phyloP scores from a whole-genome alignment of 2,113 vertebrate genomes.

The Alouatta palliata region DNA sequence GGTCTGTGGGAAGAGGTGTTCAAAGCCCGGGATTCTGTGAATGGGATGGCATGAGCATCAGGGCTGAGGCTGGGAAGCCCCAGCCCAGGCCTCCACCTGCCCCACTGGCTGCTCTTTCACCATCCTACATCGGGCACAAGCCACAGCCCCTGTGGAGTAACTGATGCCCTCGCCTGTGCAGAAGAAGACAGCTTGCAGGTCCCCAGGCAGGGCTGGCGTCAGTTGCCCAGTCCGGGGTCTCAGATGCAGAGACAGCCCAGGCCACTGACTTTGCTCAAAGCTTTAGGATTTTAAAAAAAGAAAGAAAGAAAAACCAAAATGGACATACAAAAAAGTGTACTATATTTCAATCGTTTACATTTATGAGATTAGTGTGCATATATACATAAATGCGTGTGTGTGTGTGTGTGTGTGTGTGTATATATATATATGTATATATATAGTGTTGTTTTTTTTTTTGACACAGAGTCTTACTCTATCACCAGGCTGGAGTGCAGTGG shows the following conservation, averaged over 20 bases:
- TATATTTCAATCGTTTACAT: not conserved
- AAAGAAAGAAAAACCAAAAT: not conserved
- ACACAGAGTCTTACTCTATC: no score
- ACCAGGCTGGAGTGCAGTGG: no score
- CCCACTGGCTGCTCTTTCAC: not conserved
- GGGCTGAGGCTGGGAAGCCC: not conserved
- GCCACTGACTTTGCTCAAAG: not conserved
- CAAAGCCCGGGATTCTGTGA: not conserved
- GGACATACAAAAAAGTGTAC: not conserved
- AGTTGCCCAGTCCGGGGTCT: not conserved
- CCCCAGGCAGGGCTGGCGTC: not conserved
- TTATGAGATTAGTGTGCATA: not conserved
- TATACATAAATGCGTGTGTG: no score
- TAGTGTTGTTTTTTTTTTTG: no score
- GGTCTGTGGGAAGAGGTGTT: not conserved
- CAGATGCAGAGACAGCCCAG: not conserved
- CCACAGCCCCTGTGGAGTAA: rapidly evolving
- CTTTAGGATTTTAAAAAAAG: not conserved
- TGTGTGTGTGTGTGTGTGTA: no score
- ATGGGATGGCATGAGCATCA: not conserved
- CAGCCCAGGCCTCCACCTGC: not conserved
- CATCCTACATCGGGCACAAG: not conserved
- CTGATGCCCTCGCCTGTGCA: not conserved
- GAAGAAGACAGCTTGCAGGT: not conserved
- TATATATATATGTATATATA: no score